Conservation (phyloP, 2,797 vertebrate genomes). For the Megalops cyprinoides region DNA sequence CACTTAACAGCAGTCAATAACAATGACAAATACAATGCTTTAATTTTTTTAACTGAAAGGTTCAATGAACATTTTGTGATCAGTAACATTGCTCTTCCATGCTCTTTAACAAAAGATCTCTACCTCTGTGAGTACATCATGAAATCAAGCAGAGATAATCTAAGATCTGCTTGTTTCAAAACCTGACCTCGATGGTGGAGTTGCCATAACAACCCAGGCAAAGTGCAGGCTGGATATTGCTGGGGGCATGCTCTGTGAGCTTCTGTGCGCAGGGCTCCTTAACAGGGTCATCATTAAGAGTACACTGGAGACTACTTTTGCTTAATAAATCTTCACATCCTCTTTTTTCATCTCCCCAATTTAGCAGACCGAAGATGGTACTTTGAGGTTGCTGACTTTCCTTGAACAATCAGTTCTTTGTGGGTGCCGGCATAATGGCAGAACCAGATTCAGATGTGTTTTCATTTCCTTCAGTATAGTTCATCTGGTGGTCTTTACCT, state of each 20-base stretch:
- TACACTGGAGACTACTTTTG: constrained; percentile 14
- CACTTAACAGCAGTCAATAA: no score
- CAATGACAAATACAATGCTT: no score
- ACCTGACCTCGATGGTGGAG: neutral
- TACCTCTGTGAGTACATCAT: neutral
- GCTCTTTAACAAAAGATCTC: neutral
- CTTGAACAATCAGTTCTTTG: neutral
- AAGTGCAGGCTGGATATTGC: constrained; percentile 9
- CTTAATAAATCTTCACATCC: neutral
- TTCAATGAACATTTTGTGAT: no score
- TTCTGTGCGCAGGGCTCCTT: neutral
- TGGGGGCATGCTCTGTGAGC: neutral
- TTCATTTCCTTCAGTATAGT: neutral
- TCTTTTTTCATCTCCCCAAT: constrained; percentile 1
- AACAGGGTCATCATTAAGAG: constrained; percentile 11
- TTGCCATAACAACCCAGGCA: constrained; percentile 20
- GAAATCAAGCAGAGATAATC: neutral
- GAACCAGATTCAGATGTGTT: neutral
- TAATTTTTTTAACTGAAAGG: no score
- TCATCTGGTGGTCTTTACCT: no score
- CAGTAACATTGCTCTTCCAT: no score
- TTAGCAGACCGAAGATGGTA: neutral
- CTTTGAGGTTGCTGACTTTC: neutral
- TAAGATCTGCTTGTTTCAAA: neutral
- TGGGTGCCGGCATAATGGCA: neutral